Conservation (phyloP, 1,140 invertebrate genomes). For the Penaeus vannamei region DNA sequence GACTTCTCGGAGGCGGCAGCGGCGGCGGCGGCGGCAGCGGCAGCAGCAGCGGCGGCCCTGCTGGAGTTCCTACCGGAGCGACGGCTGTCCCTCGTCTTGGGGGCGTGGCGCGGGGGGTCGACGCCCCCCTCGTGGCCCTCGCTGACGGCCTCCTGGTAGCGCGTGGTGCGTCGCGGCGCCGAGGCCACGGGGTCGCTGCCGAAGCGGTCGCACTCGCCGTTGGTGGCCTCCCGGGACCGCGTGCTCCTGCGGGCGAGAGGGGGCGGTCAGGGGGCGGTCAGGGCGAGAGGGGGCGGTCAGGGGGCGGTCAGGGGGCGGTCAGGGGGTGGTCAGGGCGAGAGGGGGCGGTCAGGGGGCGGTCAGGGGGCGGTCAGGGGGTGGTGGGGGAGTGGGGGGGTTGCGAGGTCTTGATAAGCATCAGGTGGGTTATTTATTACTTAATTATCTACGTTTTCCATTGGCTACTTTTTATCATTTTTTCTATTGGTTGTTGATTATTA, state of each 20-base stretch:
- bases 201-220: conserved; percentile 45
- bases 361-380: not conserved
- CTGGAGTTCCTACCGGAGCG: conserved; percentile 37
- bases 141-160: conserved; percentile 26
- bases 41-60: not conserved
- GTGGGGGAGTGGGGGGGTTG: too few species aligned
- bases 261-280: not conserved
- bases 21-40: too few species aligned
- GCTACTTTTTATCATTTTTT: too few species aligned
- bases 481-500: too few species aligned
- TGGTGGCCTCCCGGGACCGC: conserved; percentile 26
- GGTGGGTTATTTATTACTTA: too few species aligned
- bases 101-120: conserved; percentile 6
- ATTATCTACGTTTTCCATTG: too few species aligned
- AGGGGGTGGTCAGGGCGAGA: not conserved
- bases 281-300: not conserved
- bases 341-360: not conserved
- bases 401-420: too few species aligned
- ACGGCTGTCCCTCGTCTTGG: conserved; percentile 39
- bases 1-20: conserved; percentile 21
- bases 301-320: not conserved
- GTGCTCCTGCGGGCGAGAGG: conserved; percentile 29
- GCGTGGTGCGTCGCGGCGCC: conserved; percentile 28
- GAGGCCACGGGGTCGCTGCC: not conserved
- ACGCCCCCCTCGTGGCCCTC: not conserved